Conservation (phyloP, 64 coral and sea anemone genomes). For the Montipora efflorescens region DNA sequence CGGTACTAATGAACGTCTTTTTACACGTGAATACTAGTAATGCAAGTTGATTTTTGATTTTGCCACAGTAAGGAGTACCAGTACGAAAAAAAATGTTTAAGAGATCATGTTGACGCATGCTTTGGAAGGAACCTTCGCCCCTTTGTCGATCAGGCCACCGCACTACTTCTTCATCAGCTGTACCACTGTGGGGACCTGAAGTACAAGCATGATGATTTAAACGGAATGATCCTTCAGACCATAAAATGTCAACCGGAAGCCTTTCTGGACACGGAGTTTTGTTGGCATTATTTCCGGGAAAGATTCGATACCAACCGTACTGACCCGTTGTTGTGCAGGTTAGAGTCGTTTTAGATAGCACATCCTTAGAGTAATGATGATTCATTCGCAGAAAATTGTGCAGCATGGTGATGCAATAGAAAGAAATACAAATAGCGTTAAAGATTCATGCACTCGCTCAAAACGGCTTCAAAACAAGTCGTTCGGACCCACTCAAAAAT, state of each 20-base stretch:
- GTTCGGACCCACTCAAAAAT: no score
- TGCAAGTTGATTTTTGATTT: neutral
- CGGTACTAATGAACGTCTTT: neutral
- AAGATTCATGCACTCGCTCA: neutral
- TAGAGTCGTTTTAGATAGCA: neutral
- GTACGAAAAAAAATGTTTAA: neutral
- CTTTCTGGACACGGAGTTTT: constrained; percentile 27
- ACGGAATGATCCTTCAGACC: neutral
- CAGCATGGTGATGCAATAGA: no score
- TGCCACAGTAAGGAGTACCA: neutral
- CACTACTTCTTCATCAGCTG: constrained; percentile 4
- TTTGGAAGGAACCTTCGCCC: neutral
- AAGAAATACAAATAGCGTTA: no score
- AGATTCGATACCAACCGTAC: neutral
- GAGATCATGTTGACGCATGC: neutral
- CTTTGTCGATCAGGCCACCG: neutral
- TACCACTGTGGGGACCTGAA: constrained; percentile 22
- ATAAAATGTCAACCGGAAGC: neutral
- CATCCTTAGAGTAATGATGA: no score
- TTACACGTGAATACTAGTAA: neutral
- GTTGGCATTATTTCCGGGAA: constrained; percentile 24
- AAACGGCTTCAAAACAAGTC: neutral
- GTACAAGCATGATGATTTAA: neutral
- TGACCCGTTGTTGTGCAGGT: constrained; percentile 38
- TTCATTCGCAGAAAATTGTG: no score